Percentiles rank a stretch among this genome's conserved stretches.
phyloP scores from a whole-genome alignment of 2,888 invertebrate species.

The Deilephila porcellus region DNA sequence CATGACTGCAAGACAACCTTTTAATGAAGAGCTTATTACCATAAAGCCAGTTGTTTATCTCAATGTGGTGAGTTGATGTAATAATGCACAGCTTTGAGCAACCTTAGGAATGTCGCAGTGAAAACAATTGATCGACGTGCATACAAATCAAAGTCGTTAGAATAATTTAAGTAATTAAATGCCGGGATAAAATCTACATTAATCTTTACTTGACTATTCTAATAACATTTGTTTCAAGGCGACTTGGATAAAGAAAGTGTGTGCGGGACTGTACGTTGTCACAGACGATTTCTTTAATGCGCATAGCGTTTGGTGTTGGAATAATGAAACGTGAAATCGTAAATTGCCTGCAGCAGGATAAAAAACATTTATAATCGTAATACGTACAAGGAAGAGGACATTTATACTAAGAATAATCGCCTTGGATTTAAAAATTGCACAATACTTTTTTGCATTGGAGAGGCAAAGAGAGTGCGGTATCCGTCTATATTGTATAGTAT shows the following conservation, averaged over 20 bases:
- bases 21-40: conserved; percentile 15
- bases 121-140: conserved; percentile 45
- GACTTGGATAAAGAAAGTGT: conserved; percentile 11
- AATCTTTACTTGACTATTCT: conserved; percentile 14
- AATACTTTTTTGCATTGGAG: too few species aligned
- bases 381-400: background rate
- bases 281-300: background rate
- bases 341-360: background rate
- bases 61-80: conserved; percentile 11
- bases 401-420: background rate
- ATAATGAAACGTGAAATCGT: conserved; percentile 3
- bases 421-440: conserved; percentile 52
- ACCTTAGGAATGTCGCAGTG: conserved; percentile 46
- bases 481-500: too few species aligned
- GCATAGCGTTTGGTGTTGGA: background rate
- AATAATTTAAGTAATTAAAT: conserved; percentile 30
- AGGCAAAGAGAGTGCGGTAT: too few species aligned
- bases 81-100: conserved; percentile 28
- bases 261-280: background rate
- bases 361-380: conserved; percentile 1
- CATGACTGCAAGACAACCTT: conserved; percentile 19
- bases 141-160: conserved; percentile 36
- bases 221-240: conserved; percentile 11
- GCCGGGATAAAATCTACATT: conserved; percentile 19
- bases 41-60: conserved; percentile 6